Base-by-base conservation (phyloP, 2,113 vertebrate species). In the Atractosteus spatula region DNA sequence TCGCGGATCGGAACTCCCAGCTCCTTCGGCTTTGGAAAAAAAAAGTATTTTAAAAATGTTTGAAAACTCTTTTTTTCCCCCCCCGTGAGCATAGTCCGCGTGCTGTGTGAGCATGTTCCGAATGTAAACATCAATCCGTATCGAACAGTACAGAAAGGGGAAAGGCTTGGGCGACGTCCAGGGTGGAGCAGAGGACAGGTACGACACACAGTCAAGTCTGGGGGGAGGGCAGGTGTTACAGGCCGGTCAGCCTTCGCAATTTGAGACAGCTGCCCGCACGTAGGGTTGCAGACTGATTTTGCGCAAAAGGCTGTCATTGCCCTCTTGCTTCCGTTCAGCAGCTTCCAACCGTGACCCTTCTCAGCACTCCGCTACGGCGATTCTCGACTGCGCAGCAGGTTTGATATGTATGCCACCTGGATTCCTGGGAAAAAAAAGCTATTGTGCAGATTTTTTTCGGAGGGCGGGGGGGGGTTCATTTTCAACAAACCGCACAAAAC, bases 51-150 rank as follows among this genome's bases (percentile, higher is more conserved):
- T 29, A 29, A 29, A 29, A 29, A 29, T 29, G 17, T 29, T 29
- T 29, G 17, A 29, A 29, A 29, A 51, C 47, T 1, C 47, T 7
- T 51, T 51, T 51, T 12, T 82, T 68, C 17, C 17, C 17, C 17
- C 41, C 16, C 75, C 70, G 11, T 17, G 71, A 73, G 83, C 59
- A 85, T 80, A 78, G 13, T 14, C 43, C 41, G 51, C 51, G 77
- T 68, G 68, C 74, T 83, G 82, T 76, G 77, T 73, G 70, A 64
- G 54, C 45, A 42, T 85, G 83, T 76, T 71, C 67, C 71, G 70
- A 4, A 74, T 88, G 87, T 90, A 89, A 90, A 90, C 87, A 84
- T 83, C 74, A 84, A 72, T 70, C 75, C 79, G 85, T 75, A 59
- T 72, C 67, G 79, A 62, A 74, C 47, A 16, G 74, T 70, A 70